These are phyloP conservation scores for Drosophila biarmipes DNA, from an alignment of 1,140 invertebrate genomes.

Conservation along the genomic window DNA sequence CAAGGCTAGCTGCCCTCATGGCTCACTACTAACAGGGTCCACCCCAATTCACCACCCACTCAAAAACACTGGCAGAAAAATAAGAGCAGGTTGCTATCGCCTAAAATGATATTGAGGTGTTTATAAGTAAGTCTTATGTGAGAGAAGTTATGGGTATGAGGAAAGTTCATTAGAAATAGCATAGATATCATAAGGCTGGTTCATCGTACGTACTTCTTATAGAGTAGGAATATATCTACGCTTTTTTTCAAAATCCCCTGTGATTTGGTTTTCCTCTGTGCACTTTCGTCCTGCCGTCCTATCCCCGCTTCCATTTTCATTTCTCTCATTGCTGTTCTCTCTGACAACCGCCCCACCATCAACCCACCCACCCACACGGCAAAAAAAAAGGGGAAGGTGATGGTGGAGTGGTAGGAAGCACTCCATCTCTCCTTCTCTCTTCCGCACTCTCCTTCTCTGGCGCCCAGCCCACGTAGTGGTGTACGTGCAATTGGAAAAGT, in stretches of 20 bases:
- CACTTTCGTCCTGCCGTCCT: conserved; percentile 1
- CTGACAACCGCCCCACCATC: conserved; percentile 19
- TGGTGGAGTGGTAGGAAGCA: conserved; percentile 24
- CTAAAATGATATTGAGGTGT: too few relatives aligned
- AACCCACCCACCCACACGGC: conserved; percentile 16
- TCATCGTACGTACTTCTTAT: background rate
- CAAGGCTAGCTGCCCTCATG: conserved; percentile 36
- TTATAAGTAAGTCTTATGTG: too few relatives aligned
- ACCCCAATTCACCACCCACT: conserved; percentile 20
- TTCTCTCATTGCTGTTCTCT: conserved; percentile 56
- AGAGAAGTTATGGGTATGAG: too few relatives aligned
- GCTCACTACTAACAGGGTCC: conserved; percentile 18
- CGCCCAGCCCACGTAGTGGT: conserved; percentile 56
- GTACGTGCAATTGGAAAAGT: conserved; percentile 80
- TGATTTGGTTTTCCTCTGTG: conserved; percentile 14
- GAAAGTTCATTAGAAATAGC: too few relatives aligned
- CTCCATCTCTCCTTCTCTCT: conserved; percentile 30
- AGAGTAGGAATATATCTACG: background rate
- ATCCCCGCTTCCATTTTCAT: conserved; percentile 72
- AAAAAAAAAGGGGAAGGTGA: conserved; percentile 1
- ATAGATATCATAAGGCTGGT: background rate
- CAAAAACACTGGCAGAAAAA: conserved; percentile 3
- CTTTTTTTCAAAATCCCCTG: background rate
- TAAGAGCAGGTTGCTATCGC: background rate
- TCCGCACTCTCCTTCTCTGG: conserved; percentile 16